Base-by-base conservation (phyloP, 2,888 invertebrate species). In the Drosophila multiciliata region DNA sequence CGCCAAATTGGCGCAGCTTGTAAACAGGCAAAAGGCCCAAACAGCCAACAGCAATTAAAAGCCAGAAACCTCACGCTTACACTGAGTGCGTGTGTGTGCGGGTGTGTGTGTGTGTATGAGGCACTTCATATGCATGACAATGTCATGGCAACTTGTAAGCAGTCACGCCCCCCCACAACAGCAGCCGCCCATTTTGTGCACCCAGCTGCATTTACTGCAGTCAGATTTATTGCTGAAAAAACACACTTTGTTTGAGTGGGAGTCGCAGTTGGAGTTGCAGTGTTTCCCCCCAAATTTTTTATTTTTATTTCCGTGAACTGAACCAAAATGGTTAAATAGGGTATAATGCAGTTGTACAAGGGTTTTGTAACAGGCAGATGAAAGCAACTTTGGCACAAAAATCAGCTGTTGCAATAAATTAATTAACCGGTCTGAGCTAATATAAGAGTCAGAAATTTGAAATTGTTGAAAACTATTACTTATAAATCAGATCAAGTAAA, bases 81-180 rank as follows among this genome's bases (percentile, higher is more conserved):
- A 5, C n/a, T 64, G 53, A 35, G 23, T 54, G 23, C 55, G n/a
- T 29, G 45, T 38, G 61, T 35, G 50, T 35, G 55, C 63, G 57
- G 54, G 52, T 55, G 54, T 52, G 49, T 55, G 52, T 36, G 36
- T 60, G 57, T 35, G 57, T 42, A 45, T 33, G 61, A 58, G 67
- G 73, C 73, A 75, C 81, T 78, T 86, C 84, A 87, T 81, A 84
- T 89, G 82, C 90, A 85, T 85, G 82, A 87, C 88, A 85, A 87
- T 85, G 85, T 85, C 88, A 89, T 89, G 90, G 76, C 79, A 79
- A 87, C 90, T 87, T 85, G 90, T 85, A 85, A 89, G 84, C 84
- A 72, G 68, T 45, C 80, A 63, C 57, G 52, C 72, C 63, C 15
- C 15, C 57, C 5, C 45, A 15, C 45, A 55, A 59, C 80, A 36